phyloP scores from a whole-genome alignment of 1,140 invertebrate genomes.

The Phthorimaea operculella region DNA sequence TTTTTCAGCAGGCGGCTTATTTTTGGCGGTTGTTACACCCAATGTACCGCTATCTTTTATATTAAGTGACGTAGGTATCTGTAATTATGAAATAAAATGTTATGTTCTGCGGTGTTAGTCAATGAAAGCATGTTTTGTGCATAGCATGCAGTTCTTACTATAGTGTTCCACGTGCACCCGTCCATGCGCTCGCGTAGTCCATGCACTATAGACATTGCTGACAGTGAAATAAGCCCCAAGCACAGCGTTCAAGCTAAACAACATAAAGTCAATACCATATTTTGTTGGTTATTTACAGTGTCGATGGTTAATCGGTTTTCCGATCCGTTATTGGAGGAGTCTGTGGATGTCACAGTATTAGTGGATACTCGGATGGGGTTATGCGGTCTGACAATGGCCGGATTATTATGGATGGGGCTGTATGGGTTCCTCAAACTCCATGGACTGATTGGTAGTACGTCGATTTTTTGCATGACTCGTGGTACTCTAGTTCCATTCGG shows the following conservation, averaged over 20 bases:
- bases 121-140: slow-evolving; percentile 34
- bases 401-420: slow-evolving; percentile 68
- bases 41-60: slow-evolving; percentile 62
- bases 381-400: slow-evolving; percentile 67
- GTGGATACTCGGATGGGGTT: slow-evolving; percentile 66
- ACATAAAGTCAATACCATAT: slow-evolving; percentile 64
- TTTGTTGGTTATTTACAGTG: slow-evolving; percentile 68
- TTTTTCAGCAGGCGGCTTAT: slow-evolving; percentile 58
- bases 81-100: slow-evolving; percentile 63
- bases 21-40: slow-evolving; percentile 57
- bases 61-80: slow-evolving; percentile 63
- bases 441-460: slow-evolving; percentile 68
- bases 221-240: slow-evolving; percentile 41
- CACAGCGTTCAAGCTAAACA: slow-evolving; percentile 59
- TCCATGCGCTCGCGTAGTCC: slow-evolving; percentile 15
- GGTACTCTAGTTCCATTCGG: slow-evolving; percentile 79
- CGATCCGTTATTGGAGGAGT: slow-evolving; percentile 60
- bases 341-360: slow-evolving; percentile 65
- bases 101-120: slow-evolving; percentile 47
- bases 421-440: slow-evolving; percentile 67
- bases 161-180: slow-evolving; percentile 19
- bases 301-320: slow-evolving; percentile 61
- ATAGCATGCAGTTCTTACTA: slow-evolving; percentile 49
- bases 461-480: slow-evolving; percentile 70
- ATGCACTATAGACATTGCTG: slow-evolving; percentile 20